phyloP scores from a whole-genome alignment of 2,888 invertebrate species.

The Plebejus melissa region DNA sequence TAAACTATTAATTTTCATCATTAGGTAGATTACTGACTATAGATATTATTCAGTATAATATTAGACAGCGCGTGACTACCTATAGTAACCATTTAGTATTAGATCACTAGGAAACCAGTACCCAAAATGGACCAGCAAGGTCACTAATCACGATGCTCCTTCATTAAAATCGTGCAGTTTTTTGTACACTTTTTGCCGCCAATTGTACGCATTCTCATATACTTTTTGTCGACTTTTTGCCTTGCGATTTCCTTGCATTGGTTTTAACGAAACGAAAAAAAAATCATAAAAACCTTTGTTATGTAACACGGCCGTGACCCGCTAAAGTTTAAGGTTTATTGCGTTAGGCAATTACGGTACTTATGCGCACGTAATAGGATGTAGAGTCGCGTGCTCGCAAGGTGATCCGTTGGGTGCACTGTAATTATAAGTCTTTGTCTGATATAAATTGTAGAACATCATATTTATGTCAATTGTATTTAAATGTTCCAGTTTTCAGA shows the following conservation, averaged over 20 bases:
- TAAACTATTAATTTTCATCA: too few species aligned
- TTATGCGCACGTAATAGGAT: constrained; percentile 18
- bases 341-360: background rate
- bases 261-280: constrained; percentile 13
- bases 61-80: background rate
- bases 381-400: constrained; percentile 12
- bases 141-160: background rate
- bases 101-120: background rate
- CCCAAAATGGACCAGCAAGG: background rate
- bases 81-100: background rate
- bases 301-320: constrained; percentile 24
- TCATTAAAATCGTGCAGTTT: background rate
- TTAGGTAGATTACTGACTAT: too few species aligned
- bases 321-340: constrained; percentile 25
- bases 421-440: constrained; percentile 26
- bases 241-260: constrained; percentile 15
- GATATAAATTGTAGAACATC: constrained; percentile 19
- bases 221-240: constrained; percentile 6
- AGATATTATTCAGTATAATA: too few species aligned
- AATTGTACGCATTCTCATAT: constrained; percentile 1
- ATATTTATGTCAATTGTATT: constrained; percentile 24
- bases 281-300: constrained; percentile 23
- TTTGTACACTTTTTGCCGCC: constrained; percentile 4
- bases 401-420: constrained; percentile 23
- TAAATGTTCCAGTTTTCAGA: background rate